Conservation (phyloP, 2,113 vertebrate species). For the Arvicanthis niloticus region DNA sequence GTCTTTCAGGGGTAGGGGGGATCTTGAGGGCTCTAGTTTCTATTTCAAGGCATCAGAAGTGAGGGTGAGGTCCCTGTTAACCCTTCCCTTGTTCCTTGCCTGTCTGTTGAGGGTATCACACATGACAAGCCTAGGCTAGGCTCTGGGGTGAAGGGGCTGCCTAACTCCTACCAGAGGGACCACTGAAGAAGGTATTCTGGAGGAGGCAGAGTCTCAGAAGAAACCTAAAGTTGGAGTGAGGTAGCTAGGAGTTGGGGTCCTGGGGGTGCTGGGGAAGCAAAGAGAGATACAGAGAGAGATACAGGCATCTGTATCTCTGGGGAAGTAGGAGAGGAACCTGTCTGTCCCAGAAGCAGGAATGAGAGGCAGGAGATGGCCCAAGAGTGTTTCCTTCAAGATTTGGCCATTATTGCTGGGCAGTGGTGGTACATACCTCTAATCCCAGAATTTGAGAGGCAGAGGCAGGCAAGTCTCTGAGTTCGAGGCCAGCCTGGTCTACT, state of each 20-base stretch:
- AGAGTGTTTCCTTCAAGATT: neutral
- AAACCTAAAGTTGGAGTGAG: neutral
- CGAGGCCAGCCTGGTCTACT: neutral
- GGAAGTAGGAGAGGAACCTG: neutral
- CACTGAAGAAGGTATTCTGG: neutral
- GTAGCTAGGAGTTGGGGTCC: neutral
- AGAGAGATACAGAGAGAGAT: neutral
- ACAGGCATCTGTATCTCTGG: too few relatives aligned
- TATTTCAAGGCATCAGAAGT: neutral
- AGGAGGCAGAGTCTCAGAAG: neutral
- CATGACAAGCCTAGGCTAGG: neutral
- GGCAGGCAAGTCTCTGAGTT: neutral
- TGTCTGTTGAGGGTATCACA: neutral
- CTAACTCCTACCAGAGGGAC: neutral
- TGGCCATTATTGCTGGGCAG: neutral
- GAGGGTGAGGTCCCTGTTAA: accelerated
- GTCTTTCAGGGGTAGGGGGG: neutral
- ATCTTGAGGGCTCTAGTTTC: neutral
- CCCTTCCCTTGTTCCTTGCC: neutral
- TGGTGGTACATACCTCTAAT: neutral
- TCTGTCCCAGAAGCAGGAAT: neutral
- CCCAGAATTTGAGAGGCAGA: neutral
- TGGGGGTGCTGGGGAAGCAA: neutral
- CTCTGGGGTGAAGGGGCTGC: neutral
- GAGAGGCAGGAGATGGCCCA: too few relatives aligned